Evolutionary conservation across 2,113 vertebrate genomes (phyloP), one percentile per base, ranked within the genome.

Genomic region (Clarias macrocephalus): DNA sequence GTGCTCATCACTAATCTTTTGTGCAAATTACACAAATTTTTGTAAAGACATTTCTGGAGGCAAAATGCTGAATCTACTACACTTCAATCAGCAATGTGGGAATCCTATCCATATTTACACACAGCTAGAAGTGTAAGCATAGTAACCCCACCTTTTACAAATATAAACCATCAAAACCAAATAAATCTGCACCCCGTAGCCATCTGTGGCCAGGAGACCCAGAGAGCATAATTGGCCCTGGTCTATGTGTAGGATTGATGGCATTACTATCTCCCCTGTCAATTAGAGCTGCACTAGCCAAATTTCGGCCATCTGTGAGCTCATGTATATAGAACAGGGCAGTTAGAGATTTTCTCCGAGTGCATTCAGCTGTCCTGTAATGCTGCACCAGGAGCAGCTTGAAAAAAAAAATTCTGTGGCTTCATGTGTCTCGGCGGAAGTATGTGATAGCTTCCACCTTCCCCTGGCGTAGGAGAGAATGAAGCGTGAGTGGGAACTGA

Each of bases 231-330:
- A 81, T 62, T 62, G 59, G 79, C 59, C 33, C 79, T 62, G 79
- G 5, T 81, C 57, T 62, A 81, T 81, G 79, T 62, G 79, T 81
- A 81, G 79, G 79, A 81, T 81, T 57, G 79, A 81, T 81, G 79
- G 57, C 59, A 81, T 62, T 60, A 81, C 79, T 81, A 62, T 81
- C 30, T 81, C 79, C 79, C 79, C 57, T 81, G 79, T 81, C 79
- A 81, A 81, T 81, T 81, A 81, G 30, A 81, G 79, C 28, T 62
- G 33, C 79, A 62, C 57, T 42, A 62, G 79, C 59, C 57, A 37
- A 81, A 62, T 62, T 81, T 42, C 62, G 79, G 30, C 79, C 79
- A 81, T 81, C 79, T 81, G 79, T 62, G 79, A 37, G 79, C 79
- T 81, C 59, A 60, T 81, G 59, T 81, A 81, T 81, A 81, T 37